Conservation (phyloP, 1,140 invertebrate genomes). For the Phthorimaea operculella region DNA sequence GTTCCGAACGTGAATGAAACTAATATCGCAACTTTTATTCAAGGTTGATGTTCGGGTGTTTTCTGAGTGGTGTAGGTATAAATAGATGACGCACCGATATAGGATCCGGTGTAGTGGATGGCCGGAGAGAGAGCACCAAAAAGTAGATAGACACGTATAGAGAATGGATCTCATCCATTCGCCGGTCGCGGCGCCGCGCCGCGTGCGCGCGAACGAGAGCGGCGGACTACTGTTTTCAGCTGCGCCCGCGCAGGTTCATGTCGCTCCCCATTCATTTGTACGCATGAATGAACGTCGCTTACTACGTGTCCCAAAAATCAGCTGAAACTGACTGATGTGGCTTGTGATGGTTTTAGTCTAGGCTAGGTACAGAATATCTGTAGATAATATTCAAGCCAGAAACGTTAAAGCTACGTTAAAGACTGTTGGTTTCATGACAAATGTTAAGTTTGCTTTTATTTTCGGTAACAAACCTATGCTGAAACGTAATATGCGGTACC, state of each 20-base stretch:
- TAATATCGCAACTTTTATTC: constrained; percentile 20
- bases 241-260: constrained; percentile 16
- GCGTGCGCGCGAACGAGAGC: constrained; percentile 40
- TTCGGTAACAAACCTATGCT: too few relatives aligned
- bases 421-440: too few relatives aligned
- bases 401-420: too few relatives aligned
- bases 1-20: constrained; percentile 27
- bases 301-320: constrained; percentile 46
- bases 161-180: background rate
- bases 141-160: background rate
- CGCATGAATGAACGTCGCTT: constrained; percentile 51
- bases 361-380: background rate
- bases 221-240: constrained; percentile 35
- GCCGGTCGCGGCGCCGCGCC: constrained; percentile 34
- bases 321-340: constrained; percentile 28
- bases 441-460: too few relatives aligned
- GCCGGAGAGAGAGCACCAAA: constrained; percentile 24
- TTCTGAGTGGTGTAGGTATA: constrained; percentile 30
- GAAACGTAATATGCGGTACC: too few relatives aligned
- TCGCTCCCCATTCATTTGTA: constrained; percentile 41
- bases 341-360: background rate
- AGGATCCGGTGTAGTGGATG: constrained; percentile 29
- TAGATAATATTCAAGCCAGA: too few relatives aligned
- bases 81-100: constrained; percentile 50
- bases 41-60: constrained; percentile 34